Percentiles rank a stretch among this genome's conserved stretches.
Evolutionary conservation across 2,888 invertebrate species (phyloP).

Genomic region (Xylota segnis): DNA sequence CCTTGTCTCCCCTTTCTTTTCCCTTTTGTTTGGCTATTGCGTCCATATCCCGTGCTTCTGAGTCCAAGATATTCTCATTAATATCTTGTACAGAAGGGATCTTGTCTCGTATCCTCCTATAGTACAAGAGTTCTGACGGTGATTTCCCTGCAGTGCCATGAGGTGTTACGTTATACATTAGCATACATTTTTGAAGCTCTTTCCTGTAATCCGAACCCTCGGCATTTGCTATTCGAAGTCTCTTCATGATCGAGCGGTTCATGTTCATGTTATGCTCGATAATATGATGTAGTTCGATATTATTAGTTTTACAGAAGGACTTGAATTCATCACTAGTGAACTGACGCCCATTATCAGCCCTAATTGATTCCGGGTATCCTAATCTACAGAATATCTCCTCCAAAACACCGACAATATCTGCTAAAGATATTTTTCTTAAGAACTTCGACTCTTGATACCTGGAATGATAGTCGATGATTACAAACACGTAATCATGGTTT

Average conservation of each 20-base stretch:
- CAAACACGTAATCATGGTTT: no score
- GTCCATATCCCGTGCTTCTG: slow-evolving; percentile 60
- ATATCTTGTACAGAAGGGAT: slow-evolving; percentile 62
- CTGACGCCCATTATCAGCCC: slow-evolving; percentile 9
- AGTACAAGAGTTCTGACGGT: slow-evolving; percentile 60
- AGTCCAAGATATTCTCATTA: slow-evolving; percentile 44
- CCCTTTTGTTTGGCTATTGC: slow-evolving; percentile 53
- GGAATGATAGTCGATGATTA: no score
- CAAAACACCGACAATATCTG: slow-evolving; percentile 15
- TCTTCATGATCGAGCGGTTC: slow-evolving; percentile 44
- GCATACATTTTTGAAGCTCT: slow-evolving; percentile 41
- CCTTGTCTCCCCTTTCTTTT: slow-evolving; percentile 43
- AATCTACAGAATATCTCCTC: slow-evolving; percentile 30
- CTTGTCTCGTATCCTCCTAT: slow-evolving; percentile 63
- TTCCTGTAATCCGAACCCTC: slow-evolving; percentile 42
- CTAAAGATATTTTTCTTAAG: no score
- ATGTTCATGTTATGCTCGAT: slow-evolving; percentile 51
- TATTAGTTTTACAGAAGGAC: slow-evolving; percentile 1
- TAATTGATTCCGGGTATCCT: slow-evolving; percentile 19
- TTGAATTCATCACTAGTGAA: slow-evolving; percentile 12
- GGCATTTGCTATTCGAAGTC: slow-evolving; percentile 32
- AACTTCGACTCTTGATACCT: no score
- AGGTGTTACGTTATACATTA: slow-evolving; percentile 64
- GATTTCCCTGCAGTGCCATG: slow-evolving; percentile 73
- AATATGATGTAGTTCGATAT: slow-evolving; percentile 26